Conservation (phyloP, 2,797 vertebrate genomes). For the Lerista edwardsae region DNA sequence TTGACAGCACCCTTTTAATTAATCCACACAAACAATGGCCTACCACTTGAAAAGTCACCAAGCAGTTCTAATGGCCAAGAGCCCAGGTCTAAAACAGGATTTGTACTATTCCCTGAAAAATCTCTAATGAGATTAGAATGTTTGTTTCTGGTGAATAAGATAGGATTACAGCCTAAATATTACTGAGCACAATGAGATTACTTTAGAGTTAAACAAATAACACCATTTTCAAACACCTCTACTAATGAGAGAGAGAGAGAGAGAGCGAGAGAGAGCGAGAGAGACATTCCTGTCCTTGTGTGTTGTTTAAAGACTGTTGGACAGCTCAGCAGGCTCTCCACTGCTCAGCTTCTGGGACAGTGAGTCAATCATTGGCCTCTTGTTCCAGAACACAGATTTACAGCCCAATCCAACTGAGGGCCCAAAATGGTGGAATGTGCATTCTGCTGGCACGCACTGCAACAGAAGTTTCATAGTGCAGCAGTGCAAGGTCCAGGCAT, state of each 20-base stretch:
- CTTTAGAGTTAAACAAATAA: too few species aligned
- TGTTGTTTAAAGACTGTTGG: conserved; percentile 76
- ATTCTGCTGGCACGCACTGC: too few species aligned
- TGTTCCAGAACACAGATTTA: conserved; percentile 53
- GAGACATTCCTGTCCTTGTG: conserved; percentile 75
- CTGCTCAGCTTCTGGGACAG: conserved; percentile 77
- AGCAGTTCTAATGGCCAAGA: conserved; percentile 48
- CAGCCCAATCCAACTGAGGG: too few species aligned
- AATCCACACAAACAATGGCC: conserved; percentile 35
- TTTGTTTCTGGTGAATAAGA: too few species aligned
- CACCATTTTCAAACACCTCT: too few species aligned
- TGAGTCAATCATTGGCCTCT: conserved; percentile 79
- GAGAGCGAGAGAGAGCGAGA: too few species aligned
- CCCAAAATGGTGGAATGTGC: too few species aligned
- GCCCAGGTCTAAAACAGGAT: conserved; percentile 69
- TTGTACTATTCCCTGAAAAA: conserved; percentile 73
- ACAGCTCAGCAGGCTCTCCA: conserved; percentile 76
- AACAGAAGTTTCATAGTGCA: too few species aligned
- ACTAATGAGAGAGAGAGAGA: too few species aligned
- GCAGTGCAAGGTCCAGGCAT: too few species aligned
- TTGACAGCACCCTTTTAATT: conserved; percentile 51
- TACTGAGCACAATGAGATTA: too few species aligned
- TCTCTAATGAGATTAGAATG: conserved; percentile 79
- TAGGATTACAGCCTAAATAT: too few species aligned
- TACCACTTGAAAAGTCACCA: conserved; percentile 57